Conservation (phyloP, 2,888 invertebrate genomes). For the Rambutsinella grinnellia region DNA sequence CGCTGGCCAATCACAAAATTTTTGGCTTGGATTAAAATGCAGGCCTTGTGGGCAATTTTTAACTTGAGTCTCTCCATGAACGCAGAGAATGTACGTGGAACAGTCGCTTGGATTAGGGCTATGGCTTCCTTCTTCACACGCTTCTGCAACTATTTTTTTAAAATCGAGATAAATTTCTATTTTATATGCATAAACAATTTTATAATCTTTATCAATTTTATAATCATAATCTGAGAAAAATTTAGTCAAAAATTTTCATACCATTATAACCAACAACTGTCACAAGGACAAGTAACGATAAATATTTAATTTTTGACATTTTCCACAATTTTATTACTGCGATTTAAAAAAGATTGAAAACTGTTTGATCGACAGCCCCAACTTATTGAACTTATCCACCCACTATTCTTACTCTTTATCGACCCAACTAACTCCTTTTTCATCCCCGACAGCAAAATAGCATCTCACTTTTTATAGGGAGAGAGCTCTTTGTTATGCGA, state of each 20-base stretch:
- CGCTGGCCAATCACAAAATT: slow-evolving; percentile 56
- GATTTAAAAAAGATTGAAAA: no score
- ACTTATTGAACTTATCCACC: no score
- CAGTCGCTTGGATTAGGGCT: slow-evolving; percentile 39
- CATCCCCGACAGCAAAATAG: no score
- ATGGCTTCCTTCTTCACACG: slow-evolving; percentile 53
- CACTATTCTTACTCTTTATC: no score
- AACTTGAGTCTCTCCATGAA: slow-evolving; percentile 48
- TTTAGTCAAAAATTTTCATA: no score
- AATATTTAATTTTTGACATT: background rate
- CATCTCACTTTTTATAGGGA: slow-evolving; percentile 35
- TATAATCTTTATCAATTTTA: no score
- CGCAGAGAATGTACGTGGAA: slow-evolving; percentile 41
- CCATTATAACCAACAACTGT: no score
- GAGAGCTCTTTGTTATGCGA: background rate
- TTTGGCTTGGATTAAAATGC: slow-evolving; percentile 46
- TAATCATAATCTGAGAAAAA: no score
- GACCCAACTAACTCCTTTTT: no score
- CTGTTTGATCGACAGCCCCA: slow-evolving; percentile 33
- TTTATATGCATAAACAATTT: no score
- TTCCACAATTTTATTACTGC: background rate
- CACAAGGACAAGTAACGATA: background rate
- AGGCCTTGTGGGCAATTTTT: slow-evolving; percentile 47
- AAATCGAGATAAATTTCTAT: no score
- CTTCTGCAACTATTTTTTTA: no score